Base-by-base conservation (phyloP, 2,113 vertebrate species). In the Eublepharis macularius region DNA sequence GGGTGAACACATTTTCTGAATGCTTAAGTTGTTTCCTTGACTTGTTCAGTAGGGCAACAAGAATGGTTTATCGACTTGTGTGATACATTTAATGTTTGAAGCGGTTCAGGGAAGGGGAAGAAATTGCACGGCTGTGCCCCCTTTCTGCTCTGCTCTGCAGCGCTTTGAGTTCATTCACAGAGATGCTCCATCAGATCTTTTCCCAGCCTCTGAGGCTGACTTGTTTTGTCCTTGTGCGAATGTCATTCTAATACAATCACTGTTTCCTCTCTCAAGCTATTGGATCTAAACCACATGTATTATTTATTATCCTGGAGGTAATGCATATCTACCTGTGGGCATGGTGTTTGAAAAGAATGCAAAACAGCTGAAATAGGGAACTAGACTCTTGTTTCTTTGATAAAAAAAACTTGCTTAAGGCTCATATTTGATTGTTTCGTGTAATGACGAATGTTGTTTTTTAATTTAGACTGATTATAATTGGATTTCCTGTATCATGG, bases 171-270 rank as follows among this genome's bases (percentile, higher is more conserved):
- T 88, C 78, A 83, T 54, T 85, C n/a, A 45, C 76, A 88, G 74
- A 87, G 4, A 0, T 90, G 70, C 78, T 90, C 74, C 75, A 81
- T 93, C 63, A 89, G 91, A 93, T 88, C 70, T 76, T 81, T 63
- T 74, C 16, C 24, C 24, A 86, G 78, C 82, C 81, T 85, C 87
- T 87, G 87, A 92, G 83, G 85, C 87, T 92, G 88, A 17, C 81
- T 88, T 90, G 63, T 45, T 80, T 93, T 29, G 92, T 90, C 92
- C 92, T 93, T 93, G 87, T 83, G 74, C 86, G 88, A 93, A 93
- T 92, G 92, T 93, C 94, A 90, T 87, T 88, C 54, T 66, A 85
- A 86, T 84, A 49, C 17, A 60, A 78, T 80, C 45, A 70, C 85
- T 12, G 16, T 84, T 68, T 77, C 34, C 26, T 51, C 72, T 88